Evolutionary conservation across 2,797 vertebrate species (phyloP).

Genomic region (Crax fasciolata): DNA sequence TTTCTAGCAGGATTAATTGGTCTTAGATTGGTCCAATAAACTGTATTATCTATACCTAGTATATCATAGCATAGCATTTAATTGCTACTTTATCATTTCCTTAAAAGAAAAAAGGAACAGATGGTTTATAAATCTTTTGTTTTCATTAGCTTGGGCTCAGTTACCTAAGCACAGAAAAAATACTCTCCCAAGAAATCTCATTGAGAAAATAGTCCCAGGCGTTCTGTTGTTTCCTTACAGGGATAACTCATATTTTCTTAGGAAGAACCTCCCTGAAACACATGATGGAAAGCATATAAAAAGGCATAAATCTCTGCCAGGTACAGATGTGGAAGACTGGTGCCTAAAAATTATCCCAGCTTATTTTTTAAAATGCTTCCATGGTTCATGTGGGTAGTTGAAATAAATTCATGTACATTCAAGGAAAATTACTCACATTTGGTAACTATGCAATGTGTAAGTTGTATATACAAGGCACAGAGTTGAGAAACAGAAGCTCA

Average conservation of each 20-base stretch:
- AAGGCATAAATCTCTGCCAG: conserved; percentile 5
- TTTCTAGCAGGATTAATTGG: background rate
- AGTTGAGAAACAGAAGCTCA: background rate
- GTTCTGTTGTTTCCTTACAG: conserved; percentile 1
- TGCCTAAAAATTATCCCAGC: background rate
- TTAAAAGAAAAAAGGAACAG: background rate
- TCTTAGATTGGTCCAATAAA: background rate
- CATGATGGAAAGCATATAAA: background rate
- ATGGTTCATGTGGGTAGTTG: background rate
- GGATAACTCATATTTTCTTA: background rate
- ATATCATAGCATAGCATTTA: background rate
- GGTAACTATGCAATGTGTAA: background rate
- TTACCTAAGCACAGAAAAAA: conserved; percentile 4
- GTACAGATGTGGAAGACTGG: background rate
- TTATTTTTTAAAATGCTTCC: conserved; percentile 26
- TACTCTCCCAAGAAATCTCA: background rate
- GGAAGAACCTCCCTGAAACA: background rate
- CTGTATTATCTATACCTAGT: background rate
- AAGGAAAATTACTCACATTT: background rate
- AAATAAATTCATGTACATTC: background rate
- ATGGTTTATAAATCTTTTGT: background rate
- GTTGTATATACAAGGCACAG: background rate
- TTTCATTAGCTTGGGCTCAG: background rate
- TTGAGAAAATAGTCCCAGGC: background rate
- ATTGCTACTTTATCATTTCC: background rate